A percentile compares a stretch with the other conserved stretches of the same genome.
phyloP scores from a whole-genome alignment of 1,140 invertebrate species.

The Apis laboriosa region DNA sequence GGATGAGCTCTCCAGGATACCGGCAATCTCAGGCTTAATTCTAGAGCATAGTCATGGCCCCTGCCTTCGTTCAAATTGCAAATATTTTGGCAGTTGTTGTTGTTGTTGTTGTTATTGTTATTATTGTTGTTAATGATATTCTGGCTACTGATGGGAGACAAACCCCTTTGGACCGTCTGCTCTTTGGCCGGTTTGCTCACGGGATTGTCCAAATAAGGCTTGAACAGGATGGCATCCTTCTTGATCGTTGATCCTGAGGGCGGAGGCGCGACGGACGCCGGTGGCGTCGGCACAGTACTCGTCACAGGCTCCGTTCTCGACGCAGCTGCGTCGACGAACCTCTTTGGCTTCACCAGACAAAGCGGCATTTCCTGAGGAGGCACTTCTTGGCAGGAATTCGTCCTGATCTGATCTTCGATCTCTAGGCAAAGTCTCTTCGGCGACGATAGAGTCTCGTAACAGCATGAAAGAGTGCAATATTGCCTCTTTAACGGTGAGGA shows the following conservation, averaged over 20 bases:
- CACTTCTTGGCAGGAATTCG: constrained; percentile 42
- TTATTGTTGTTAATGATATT: constrained; percentile 69
- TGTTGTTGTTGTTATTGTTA: constrained; percentile 71
- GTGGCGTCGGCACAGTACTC: constrained; percentile 77
- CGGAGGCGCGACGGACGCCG: constrained; percentile 66
- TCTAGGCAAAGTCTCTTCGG: constrained; percentile 64
- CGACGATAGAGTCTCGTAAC: constrained; percentile 58
- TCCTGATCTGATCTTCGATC: constrained; percentile 17
- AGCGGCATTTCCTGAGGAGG: constrained; percentile 76
- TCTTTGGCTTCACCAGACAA: constrained; percentile 77
- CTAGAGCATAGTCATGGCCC: constrained; percentile 69
- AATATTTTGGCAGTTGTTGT: constrained; percentile 73
- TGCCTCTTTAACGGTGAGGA: constrained; percentile 63
- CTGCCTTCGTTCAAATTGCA: constrained; percentile 73
- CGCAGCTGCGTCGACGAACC: constrained; percentile 34
- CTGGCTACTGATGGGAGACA: constrained; percentile 54
- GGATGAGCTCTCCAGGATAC: constrained; percentile 67
- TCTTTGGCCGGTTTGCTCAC: constrained; percentile 72
- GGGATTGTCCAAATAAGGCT: constrained; percentile 85
- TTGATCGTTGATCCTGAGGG: constrained; percentile 60
- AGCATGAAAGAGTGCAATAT: constrained; percentile 63
- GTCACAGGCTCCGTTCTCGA: constrained; percentile 73
- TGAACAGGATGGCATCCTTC: constrained; percentile 83
- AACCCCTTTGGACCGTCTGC: constrained; percentile 36
- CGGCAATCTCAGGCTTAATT: constrained; percentile 74